Percentiles rank a stretch among this genome's conserved stretches.
These are phyloP conservation scores for Lagenorhynchus albirostris DNA, from an alignment of 2,113 vertebrate genomes.

Conservation along the genomic window DNA sequence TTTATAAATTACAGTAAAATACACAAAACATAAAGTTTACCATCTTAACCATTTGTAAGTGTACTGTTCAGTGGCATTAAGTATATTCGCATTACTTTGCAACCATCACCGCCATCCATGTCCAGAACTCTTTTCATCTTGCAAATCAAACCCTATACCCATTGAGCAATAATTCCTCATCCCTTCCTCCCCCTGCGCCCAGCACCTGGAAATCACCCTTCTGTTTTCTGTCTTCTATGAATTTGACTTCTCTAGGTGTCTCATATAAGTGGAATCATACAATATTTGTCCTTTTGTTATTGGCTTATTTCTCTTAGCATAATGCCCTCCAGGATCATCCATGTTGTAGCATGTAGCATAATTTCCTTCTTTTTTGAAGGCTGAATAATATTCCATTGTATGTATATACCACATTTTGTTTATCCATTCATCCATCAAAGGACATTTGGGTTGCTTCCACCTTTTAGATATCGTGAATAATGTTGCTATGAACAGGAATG, in stretches of 20 bases:
- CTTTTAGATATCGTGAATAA: background rate
- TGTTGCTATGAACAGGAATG: background rate
- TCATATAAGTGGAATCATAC: background rate
- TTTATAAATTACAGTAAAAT: background rate
- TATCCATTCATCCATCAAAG: background rate
- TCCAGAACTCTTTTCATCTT: background rate
- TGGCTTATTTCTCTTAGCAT: background rate
- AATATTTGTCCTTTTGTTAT: conserved; percentile 2
- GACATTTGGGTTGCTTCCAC: background rate
- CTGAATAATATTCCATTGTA: background rate
- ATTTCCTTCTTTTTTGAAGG: background rate
- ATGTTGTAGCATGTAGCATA: background rate
- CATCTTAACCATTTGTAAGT: background rate
- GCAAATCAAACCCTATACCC: background rate
- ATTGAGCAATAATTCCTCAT: background rate
- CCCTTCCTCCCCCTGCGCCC: rapidly evolving
- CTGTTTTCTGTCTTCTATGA: background rate
- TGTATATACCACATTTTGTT: background rate
- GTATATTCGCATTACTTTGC: background rate
- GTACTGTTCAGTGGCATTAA: background rate
- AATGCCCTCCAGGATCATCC: background rate
- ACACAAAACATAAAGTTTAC: background rate
- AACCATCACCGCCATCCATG: background rate
- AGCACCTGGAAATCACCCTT: background rate
- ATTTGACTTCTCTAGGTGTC: background rate